phyloP scores from a whole-genome alignment of 2,888 invertebrate genomes.

The Stramonita haemastoma region DNA sequence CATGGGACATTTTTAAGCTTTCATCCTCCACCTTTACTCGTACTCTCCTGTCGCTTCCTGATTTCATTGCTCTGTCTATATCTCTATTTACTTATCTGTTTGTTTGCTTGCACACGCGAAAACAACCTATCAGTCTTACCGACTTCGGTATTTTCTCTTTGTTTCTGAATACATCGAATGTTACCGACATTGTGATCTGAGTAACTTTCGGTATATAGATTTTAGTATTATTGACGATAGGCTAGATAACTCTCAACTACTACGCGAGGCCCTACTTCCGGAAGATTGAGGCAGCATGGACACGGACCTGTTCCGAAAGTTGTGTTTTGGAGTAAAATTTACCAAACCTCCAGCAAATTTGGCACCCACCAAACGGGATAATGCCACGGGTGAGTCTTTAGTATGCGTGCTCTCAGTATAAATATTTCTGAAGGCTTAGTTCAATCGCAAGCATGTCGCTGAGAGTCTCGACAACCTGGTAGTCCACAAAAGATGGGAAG shows the following conservation, averaged over 20 bases:
- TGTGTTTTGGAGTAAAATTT: constrained; percentile 36
- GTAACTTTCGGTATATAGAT: background rate
- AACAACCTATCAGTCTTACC: too few relatives aligned
- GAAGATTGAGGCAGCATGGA: background rate
- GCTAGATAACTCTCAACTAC: background rate
- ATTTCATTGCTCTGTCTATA: background rate
- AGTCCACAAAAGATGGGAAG: too few relatives aligned
- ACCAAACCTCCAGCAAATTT: background rate
- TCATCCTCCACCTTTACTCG: background rate
- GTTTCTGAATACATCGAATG: too few relatives aligned
- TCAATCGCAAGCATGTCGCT: too few relatives aligned
- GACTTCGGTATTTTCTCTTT: too few relatives aligned
- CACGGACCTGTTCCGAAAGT: constrained; percentile 22
- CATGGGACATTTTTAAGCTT: too few relatives aligned
- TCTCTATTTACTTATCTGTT: background rate
- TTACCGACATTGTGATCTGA: background rate
- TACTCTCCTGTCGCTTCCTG: background rate
- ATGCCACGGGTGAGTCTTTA: background rate
- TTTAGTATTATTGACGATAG: background rate
- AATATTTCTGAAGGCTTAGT: too few relatives aligned
- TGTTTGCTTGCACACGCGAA: background rate
- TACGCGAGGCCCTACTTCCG: constrained; percentile 3
- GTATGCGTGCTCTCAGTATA: too few relatives aligned
- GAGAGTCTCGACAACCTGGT: too few relatives aligned
- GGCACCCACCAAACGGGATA: background rate